Conservation (phyloP, 2,113 vertebrate genomes). For the Megaceryle maxima region DNA sequence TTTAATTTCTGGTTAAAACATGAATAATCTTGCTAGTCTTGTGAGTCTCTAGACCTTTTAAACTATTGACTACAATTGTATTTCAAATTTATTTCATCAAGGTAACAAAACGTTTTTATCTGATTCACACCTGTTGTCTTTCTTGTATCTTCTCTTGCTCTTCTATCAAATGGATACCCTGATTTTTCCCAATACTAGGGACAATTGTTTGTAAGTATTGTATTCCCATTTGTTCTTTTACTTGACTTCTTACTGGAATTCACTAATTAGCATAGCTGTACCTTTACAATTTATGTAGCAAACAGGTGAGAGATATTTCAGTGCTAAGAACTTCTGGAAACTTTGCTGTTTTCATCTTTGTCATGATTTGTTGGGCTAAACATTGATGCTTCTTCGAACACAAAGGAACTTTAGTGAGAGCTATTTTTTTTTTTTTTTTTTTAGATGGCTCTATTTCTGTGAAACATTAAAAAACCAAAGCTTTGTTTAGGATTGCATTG, state of each 20-base stretch:
- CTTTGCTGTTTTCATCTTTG: not conserved
- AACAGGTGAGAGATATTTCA: not conserved
- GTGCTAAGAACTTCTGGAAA: not conserved
- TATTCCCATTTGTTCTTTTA: not conserved
- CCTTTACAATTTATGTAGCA: not conserved
- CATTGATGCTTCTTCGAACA: not conserved
- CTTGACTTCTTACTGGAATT: not conserved
- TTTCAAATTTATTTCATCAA: not conserved
- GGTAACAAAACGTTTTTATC: not conserved
- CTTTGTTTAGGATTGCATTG: not conserved
- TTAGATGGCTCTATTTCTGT: not conserved
- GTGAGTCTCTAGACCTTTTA: not conserved
- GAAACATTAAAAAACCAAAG: not conserved
- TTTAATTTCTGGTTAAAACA: not conserved
- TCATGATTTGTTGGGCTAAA: not conserved
- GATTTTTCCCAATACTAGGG: not conserved
- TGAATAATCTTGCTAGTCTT: not conserved
- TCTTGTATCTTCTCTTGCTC: not conserved
- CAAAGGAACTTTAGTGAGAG: not conserved
- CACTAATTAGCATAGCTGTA: not conserved
- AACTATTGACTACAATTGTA: not conserved
- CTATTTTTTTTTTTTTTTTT: not conserved
- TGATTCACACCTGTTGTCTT: not conserved
- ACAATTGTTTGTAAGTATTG: not conserved
- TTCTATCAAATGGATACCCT: not conserved